Base-by-base conservation (phyloP, 2,797 vertebrate genomes). In the Knipowitschia caucasica region DNA sequence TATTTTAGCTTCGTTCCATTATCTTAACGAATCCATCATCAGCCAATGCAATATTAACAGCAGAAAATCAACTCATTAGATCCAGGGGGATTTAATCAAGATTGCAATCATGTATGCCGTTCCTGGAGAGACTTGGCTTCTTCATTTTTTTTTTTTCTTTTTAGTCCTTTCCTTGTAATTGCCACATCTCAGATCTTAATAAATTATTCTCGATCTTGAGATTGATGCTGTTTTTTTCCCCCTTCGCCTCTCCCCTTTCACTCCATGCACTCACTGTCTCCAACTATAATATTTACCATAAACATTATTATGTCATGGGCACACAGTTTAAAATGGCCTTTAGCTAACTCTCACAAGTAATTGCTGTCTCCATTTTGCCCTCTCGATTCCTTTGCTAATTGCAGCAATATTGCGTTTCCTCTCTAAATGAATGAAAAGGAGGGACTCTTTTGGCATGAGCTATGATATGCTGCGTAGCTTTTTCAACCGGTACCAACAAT, bases 1-100 rank as follows among this genome's bases (percentile, higher is more conserved):
- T 99, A 99, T 99, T 99, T 99, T 98, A 98, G 95, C 93, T 98
- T 93, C 94, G 94, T 99, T 96, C 96, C 96, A 98, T 99, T 98
- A 98, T 99, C 96, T 95, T 98, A 99, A 99, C 95, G 94, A 99
- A 99, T 95, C 94, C 95, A 98, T 98, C 96, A 98, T 99, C 95
- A 97, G 94, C 94, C 95, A 95, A 99, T 98, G 96, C 95, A 98
- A 99, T 98, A 99, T 98, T 98, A 98, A 99, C 95, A 94, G 95
- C 95, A 96, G 95, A 99, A 96, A 98, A 98, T 95, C 96, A 98
- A 96, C 96, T 97, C 94, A 96, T 96, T 97, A 96, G 94, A 95
- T 98, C 96, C 93, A 92, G 93, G 93, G 94, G 95, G 95, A 95
- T 95, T 98, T 96, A 94, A 98, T 95, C 94, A 96, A 98, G 94